Conservation (phyloP, 2,113 vertebrate species). For the Bubo scandiacus region DNA sequence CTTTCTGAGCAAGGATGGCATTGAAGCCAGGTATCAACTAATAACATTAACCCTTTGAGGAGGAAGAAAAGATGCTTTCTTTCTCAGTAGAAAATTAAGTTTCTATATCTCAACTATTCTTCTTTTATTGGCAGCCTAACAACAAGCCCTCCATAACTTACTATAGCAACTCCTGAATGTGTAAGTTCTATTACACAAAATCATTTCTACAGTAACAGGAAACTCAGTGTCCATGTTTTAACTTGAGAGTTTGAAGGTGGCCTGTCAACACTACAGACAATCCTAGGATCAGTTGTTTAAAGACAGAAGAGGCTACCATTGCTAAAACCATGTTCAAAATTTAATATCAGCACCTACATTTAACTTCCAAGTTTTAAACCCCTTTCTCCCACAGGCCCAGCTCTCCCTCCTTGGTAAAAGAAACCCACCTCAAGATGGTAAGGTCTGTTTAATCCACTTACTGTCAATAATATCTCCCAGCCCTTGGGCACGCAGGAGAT, state of each 20-base stretch:
- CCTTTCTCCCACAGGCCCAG: not conserved
- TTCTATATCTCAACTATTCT: not conserved
- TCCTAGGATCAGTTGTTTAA: not conserved
- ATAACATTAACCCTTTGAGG: not conserved
- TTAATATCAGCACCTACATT: not conserved
- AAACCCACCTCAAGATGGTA: not conserved
- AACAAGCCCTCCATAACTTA: not conserved
- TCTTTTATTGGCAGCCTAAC: not conserved
- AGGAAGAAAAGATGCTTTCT: not conserved
- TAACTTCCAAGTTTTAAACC: not conserved
- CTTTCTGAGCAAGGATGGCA: not conserved
- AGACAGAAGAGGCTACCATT: not conserved
- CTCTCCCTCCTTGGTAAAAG: not conserved
- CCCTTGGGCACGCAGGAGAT: constrained; percentile 93
- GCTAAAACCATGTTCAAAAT: not conserved
- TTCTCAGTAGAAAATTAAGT: not conserved
- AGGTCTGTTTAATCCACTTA: constrained; percentile 76
- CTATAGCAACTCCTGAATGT: not conserved
- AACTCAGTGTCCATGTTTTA: not conserved
- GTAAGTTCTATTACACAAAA: not conserved
- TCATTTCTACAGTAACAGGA: not conserved
- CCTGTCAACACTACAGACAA: not conserved
- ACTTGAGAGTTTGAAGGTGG: not conserved
- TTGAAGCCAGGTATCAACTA: not conserved
- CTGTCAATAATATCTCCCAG: constrained; percentile 98